Evolutionary conservation across 2,888 invertebrate genomes (phyloP), one percentile per base, ranked within the genome.

Genomic region (Melanargia galathea): DNA sequence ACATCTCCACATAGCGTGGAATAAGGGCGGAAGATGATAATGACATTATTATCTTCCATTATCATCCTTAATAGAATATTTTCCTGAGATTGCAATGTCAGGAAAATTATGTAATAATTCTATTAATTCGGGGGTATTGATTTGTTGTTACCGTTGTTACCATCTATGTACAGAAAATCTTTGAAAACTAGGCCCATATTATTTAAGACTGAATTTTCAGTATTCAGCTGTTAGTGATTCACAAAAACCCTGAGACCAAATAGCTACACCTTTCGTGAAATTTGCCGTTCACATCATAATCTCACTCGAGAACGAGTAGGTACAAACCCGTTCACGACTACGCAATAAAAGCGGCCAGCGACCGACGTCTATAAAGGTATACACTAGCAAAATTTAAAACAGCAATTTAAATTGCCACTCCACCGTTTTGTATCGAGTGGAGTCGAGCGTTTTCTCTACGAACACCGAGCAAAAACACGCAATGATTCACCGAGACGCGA

Each of bases 401-500:
- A 61, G 49, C 64, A 63, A 68, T 66, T 59, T 57, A 62, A 65
- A 65, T 68, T 63, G 63, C 68, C 63, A 66, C 63, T 66, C 46
- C 61, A 64, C 33, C 57, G 45, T 65, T 63, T 65, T 51, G 66
- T 67, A 70, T 71, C 66, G 63, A 68, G 62, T 66, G 68, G 65
- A 71, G 69, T 70, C 48, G 49, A 67, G 71, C 72, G 78, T 84
- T 87, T 87, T 88, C 86, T 83, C 87, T 77, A 75, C 75, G 70
- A 71, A 64, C 71, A 70, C 71, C 71, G 75, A 65, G 64, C 70
- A 84, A 82, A 88, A 86, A 90, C 87, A 88, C 80, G 75, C 82
- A 85, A 86, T 87, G 88, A 89, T 84, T 86, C 86, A 87, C 77
- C 76, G 79, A 80, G 82, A 80, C 85, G 86, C 85, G 85, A 87